These are phyloP conservation scores for Eurosta solidaginis DNA, from an alignment of 1,140 invertebrate species.

Conservation along the genomic window DNA sequence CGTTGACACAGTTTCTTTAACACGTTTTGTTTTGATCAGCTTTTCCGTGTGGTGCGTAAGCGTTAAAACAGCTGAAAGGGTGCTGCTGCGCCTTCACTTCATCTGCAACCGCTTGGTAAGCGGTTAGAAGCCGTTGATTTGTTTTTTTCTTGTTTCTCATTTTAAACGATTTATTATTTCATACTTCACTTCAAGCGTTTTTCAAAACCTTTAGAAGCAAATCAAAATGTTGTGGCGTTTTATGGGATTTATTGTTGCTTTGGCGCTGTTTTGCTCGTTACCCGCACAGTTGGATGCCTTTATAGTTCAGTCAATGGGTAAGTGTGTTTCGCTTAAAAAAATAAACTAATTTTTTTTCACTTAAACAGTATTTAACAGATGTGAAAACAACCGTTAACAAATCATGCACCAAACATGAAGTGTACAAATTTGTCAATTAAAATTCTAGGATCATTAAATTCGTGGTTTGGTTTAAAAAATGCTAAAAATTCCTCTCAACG, in stretches of 20 bases:
- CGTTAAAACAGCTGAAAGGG: background rate
- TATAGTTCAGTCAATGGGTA: background rate
- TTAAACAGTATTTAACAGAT: background rate
- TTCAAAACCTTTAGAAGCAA: too few relatives aligned
- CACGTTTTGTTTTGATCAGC: conserved; percentile 10
- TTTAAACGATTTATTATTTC: too few relatives aligned
- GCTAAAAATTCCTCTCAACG: background rate
- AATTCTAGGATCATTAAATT: background rate
- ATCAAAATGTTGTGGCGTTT: conserved; percentile 10
- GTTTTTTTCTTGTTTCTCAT: background rate
- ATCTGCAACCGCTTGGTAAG: background rate
- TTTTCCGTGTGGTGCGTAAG: background rate
- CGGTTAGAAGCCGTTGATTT: background rate
- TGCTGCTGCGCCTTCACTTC: background rate
- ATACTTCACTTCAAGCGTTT: background rate
- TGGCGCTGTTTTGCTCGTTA: background rate
- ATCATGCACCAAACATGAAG: too few relatives aligned
- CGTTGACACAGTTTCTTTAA: conserved; percentile 12
- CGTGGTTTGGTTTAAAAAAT: background rate
- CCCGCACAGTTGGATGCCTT: conserved; percentile 19
- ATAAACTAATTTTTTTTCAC: background rate
- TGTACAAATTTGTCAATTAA: background rate
- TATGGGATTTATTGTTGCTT: background rate
- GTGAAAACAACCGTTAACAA: too few relatives aligned
- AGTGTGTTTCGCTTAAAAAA: background rate